Evolutionary conservation across 2,113 vertebrate species (phyloP).

Genomic region (Thunnus maccoyii): DNA sequence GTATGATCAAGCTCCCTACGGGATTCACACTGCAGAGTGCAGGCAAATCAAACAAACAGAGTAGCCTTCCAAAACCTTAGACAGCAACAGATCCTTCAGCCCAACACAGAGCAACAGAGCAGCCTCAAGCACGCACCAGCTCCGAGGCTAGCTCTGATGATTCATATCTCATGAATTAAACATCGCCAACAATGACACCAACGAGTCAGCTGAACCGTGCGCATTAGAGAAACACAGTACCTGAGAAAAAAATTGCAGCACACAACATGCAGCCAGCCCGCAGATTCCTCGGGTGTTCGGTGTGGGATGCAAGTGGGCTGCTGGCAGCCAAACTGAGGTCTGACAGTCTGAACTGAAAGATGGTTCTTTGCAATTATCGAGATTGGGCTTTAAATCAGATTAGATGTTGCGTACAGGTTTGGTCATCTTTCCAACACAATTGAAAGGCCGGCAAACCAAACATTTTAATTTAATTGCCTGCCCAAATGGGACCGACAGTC

Average conservation of each 20-base stretch:
- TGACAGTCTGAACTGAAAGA: constrained; percentile 20
- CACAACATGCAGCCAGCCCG: constrained; percentile 9
- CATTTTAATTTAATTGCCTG: constrained; percentile 59
- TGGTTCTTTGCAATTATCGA: constrained; percentile 48
- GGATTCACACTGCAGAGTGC: constrained; percentile 50
- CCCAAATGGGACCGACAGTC: constrained; percentile 12
- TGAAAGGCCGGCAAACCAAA: constrained; percentile 24
- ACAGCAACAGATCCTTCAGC: constrained; percentile 44
- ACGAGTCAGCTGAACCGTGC: constrained; percentile 55
- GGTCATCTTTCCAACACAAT: constrained; percentile 44
- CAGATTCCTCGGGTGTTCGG: neutral
- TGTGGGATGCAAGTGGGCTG: constrained; percentile 14
- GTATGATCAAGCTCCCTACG: constrained; percentile 47
- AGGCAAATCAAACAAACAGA: constrained; percentile 51
- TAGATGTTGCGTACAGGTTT: constrained; percentile 40
- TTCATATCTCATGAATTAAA: constrained; percentile 75
- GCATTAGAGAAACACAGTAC: constrained; percentile 37
- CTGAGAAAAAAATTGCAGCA: constrained; percentile 56
- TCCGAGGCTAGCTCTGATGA: constrained; percentile 62
- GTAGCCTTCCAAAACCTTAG: constrained; percentile 46
- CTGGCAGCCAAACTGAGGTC: constrained; percentile 15
- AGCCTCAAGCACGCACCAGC: constrained; percentile 37
- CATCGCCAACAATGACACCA: constrained; percentile 45
- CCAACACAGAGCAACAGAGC: constrained; percentile 37
- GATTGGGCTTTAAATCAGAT: constrained; percentile 58